Conservation (phyloP, 64 coral and sea anemone species). For the Dendrophyllia cribrosa region DNA sequence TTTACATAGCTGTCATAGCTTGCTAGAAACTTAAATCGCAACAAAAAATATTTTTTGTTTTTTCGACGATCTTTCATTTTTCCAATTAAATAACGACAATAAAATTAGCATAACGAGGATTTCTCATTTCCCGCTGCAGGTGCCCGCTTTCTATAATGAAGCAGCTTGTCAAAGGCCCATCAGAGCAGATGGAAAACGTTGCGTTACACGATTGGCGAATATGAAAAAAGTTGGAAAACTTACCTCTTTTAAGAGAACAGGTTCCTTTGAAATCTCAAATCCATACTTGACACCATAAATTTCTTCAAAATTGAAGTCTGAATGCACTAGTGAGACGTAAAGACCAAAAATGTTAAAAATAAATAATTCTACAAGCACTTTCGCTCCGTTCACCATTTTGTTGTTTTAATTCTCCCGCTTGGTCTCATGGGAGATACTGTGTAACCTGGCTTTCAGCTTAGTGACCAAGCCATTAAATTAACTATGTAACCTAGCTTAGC, state of each 20-base stretch:
- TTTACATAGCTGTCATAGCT: too few species aligned
- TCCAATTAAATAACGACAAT: not conserved
- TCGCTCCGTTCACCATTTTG: conserved; percentile 19
- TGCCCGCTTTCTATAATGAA: not conserved
- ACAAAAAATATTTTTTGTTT: not conserved
- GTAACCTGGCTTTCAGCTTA: not conserved
- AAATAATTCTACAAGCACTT: conserved; percentile 18
- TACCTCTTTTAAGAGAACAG: conserved; percentile 92
- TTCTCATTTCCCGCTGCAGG: conserved; percentile 8
- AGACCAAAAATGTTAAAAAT: conserved; percentile 77
- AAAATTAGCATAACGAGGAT: not conserved
- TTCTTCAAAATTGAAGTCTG: conserved; percentile 91
- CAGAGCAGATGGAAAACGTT: conserved; percentile 14
- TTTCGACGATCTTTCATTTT: not conserved
- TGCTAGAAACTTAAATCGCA: too few species aligned
- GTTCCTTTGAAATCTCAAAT: conserved; percentile 83
- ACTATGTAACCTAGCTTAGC: not conserved
- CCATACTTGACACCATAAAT: conserved; percentile 93
- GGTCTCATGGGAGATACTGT: conserved; percentile 18
- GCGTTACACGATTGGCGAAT: conserved; percentile 70
- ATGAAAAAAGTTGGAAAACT: conserved; percentile 45
- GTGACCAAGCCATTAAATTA: not conserved
- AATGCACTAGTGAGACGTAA: conserved; percentile 54
- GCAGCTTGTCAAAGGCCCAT: conserved; percentile 3
- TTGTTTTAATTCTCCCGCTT: conserved; percentile 12